Evolutionary conservation across 2,888 invertebrate genomes (phyloP).

Genomic region (Venusia cambrica): DNA sequence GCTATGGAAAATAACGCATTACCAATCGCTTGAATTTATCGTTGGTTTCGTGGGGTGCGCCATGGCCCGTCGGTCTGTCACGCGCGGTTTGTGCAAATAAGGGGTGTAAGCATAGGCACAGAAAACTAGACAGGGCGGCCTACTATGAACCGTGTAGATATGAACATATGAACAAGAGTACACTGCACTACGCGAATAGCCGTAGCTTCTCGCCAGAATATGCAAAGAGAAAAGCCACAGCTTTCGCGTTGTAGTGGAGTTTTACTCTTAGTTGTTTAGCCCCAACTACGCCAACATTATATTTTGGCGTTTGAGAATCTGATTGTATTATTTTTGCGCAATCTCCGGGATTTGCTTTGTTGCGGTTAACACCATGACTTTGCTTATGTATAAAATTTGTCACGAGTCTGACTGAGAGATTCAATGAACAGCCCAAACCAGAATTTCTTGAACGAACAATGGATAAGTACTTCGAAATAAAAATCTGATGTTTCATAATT

Average conservation of each 20-base stretch:
- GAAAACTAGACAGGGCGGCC: constrained; percentile 1
- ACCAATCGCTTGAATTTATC: constrained; percentile 27
- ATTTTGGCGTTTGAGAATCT: constrained; percentile 43
- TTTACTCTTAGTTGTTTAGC: constrained; percentile 8
- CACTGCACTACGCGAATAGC: neutral
- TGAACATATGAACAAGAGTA: constrained; percentile 4
- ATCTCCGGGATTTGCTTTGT: constrained; percentile 11
- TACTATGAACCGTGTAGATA: no score
- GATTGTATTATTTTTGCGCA: constrained; percentile 38
- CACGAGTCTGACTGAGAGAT: no score
- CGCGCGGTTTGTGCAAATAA: constrained; percentile 32
- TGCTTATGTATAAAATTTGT: no score
- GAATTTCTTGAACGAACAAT: no score
- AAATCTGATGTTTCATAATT: no score
- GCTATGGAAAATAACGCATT: constrained; percentile 18
- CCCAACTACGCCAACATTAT: constrained; percentile 33
- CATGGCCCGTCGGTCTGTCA: constrained; percentile 24
- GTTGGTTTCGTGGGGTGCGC: constrained; percentile 25
- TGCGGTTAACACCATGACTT: no score
- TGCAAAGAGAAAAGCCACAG: neutral
- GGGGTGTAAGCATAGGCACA: constrained; percentile 21
- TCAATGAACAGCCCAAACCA: no score
- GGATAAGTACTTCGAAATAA: no score
- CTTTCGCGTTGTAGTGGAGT: neutral
- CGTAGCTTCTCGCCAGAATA: neutral